phyloP scores from a whole-genome alignment of 2,797 vertebrate species.

The Coregonus sp. region DNA sequence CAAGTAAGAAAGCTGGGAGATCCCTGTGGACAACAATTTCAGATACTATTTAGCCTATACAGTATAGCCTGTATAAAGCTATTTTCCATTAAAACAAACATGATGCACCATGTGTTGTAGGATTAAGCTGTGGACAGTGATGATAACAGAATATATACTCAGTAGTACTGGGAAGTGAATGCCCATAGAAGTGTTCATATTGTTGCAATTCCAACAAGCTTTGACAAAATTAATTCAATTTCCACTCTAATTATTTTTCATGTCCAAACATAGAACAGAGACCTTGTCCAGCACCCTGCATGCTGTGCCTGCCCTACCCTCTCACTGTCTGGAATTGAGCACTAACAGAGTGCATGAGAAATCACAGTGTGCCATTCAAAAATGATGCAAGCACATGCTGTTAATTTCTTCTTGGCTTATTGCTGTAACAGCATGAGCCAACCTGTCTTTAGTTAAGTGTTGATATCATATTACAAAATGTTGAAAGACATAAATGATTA shows the following conservation, averaged over 20 bases:
- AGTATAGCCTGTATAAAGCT: not conserved
- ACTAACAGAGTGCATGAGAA: slow-evolving; percentile 1
- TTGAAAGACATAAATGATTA: slow-evolving; percentile 11
- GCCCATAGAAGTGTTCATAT: not conserved
- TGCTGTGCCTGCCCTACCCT: not conserved
- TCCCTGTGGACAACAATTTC: not conserved
- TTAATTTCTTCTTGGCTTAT: slow-evolving; percentile 11
- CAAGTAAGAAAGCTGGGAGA: not conserved
- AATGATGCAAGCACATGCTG: slow-evolving; percentile 18
- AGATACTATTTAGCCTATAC: not conserved
- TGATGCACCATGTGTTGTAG: not conserved
- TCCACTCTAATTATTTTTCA: slow-evolving; percentile 1
- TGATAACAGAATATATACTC: not conserved
- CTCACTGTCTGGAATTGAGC: slow-evolving; percentile 7
- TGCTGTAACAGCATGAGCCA: not conserved
- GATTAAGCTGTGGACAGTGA: not conserved
- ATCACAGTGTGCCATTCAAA: not conserved
- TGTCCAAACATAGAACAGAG: not conserved
- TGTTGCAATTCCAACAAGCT: slow-evolving; percentile 2
- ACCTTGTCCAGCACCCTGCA: slow-evolving; percentile 16
- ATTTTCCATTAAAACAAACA: not conserved
- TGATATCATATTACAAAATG: slow-evolving; percentile 20
- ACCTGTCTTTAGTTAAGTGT: slow-evolving; percentile 8
- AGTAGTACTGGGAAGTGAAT: not conserved
- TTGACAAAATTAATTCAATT: slow-evolving; percentile 19